phyloP scores from a whole-genome alignment of 2,113 vertebrate species.

The Microtus richardsoni region DNA sequence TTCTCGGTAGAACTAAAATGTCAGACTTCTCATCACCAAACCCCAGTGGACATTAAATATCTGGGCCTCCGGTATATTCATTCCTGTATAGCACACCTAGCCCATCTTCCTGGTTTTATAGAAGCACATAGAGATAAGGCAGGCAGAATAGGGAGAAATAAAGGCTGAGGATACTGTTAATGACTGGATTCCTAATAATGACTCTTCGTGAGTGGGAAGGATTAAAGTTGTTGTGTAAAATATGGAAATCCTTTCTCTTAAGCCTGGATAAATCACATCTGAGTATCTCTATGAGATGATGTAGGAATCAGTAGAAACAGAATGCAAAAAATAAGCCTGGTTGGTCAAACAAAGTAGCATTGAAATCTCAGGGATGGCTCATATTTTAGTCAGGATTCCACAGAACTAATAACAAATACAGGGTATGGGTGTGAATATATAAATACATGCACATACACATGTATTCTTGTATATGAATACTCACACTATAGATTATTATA shows the following conservation, averaged over 20 bases:
- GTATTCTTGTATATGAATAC: neutral
- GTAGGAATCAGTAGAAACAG: neutral
- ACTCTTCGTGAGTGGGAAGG: neutral
- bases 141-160: neutral
- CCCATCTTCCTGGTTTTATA: neutral
- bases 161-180: neutral
- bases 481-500: neutral
- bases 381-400: neutral
- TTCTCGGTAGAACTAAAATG: neutral
- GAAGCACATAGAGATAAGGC: neutral
- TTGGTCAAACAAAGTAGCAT: neutral
- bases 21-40: neutral
- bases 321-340: neutral
- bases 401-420: neutral
- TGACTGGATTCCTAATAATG: neutral
- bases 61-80: neutral
- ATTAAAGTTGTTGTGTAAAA: neutral
- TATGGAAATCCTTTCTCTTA: neutral
- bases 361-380: neutral
- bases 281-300: neutral
- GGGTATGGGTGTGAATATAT: too few species aligned
- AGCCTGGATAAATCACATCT: neutral
- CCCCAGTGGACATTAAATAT: neutral
- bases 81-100: neutral
- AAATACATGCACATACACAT: neutral